Evolutionary conservation across 2,888 invertebrate genomes (phyloP).

Genomic region (Microdon myrmicae): DNA sequence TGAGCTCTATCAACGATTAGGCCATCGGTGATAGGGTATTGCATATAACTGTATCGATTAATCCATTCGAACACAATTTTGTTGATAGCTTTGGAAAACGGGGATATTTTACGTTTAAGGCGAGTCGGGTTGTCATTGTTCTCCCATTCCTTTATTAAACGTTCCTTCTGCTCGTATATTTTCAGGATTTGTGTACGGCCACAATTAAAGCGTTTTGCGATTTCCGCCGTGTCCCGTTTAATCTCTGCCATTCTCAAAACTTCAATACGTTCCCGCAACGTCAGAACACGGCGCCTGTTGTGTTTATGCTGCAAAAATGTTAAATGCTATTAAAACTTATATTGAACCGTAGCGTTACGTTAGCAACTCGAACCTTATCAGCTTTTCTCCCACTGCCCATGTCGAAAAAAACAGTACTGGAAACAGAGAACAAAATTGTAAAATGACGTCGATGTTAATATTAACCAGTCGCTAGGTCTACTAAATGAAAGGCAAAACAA

Average conservation of each 20-base stretch:
- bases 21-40: conserved; percentile 12
- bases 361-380: conserved; percentile 25
- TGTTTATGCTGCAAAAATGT: conserved; percentile 5
- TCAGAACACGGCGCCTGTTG: conserved; percentile 29
- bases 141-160: conserved; percentile 29
- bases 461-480: conserved; percentile 16
- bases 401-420: conserved; percentile 18
- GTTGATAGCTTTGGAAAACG: conserved; percentile 23
- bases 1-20: conserved; percentile 28
- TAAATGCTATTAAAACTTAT: too few relatives aligned
- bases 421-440: conserved; percentile 28
- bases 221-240: conserved; percentile 21
- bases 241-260: conserved; percentile 28
- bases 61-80: conserved; percentile 36
- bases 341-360: too few relatives aligned
- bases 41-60: conserved; percentile 6
- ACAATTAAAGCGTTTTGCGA: conserved; percentile 28
- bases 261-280: conserved; percentile 37
- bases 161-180: conserved; percentile 39
- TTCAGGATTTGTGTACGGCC: conserved; percentile 41
- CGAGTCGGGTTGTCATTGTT: conserved; percentile 32
- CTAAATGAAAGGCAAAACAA: conserved; percentile 15
- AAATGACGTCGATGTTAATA: conserved; percentile 12
- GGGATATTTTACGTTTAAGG: conserved; percentile 28
- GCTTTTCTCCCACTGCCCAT: conserved; percentile 4